phyloP scores from a whole-genome alignment of 1,140 invertebrate genomes.

The Medauroidea extradentata region DNA sequence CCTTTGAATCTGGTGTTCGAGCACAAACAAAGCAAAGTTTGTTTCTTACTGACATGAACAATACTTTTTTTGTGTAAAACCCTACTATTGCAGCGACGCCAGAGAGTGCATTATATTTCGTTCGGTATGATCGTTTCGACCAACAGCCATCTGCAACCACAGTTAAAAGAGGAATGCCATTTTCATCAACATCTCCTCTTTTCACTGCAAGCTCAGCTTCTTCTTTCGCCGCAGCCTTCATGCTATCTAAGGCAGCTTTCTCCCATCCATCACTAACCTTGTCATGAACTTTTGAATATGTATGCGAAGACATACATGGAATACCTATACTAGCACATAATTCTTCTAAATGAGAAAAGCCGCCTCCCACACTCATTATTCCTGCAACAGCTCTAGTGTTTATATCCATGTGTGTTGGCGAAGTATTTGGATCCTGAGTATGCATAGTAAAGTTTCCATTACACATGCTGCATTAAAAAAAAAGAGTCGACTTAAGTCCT shows the following conservation, averaged over 20 bases:
- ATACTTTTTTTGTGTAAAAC: constrained; percentile 20
- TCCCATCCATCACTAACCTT: neutral
- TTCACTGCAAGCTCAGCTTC: constrained; percentile 4
- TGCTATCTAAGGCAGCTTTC: neutral
- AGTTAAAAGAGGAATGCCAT: constrained; percentile 33
- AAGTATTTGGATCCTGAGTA: too few relatives aligned
- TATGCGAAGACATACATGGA: neutral
- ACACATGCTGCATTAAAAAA: too few relatives aligned
- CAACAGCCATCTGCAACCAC: constrained; percentile 33
- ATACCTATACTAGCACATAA: neutral
- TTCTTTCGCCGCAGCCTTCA: neutral
- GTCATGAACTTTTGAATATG: neutral
- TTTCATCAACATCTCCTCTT: constrained; percentile 28
- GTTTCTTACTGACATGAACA: constrained; percentile 30
- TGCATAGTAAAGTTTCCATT: too few relatives aligned
- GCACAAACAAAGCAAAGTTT: constrained; percentile 33
- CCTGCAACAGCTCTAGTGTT: neutral
- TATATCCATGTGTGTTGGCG: too few relatives aligned
- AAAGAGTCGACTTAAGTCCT: too few relatives aligned
- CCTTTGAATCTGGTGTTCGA: constrained; percentile 17
- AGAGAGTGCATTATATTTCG: constrained; percentile 31
- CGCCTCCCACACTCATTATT: neutral
- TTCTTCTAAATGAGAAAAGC: neutral
- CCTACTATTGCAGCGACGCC: constrained; percentile 33
- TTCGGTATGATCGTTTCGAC: constrained; percentile 31